Evolutionary conservation across 1,140 invertebrate genomes (phyloP), one percentile per base, ranked within the genome.

Genomic region (Mesaphorura yosii): DNA sequence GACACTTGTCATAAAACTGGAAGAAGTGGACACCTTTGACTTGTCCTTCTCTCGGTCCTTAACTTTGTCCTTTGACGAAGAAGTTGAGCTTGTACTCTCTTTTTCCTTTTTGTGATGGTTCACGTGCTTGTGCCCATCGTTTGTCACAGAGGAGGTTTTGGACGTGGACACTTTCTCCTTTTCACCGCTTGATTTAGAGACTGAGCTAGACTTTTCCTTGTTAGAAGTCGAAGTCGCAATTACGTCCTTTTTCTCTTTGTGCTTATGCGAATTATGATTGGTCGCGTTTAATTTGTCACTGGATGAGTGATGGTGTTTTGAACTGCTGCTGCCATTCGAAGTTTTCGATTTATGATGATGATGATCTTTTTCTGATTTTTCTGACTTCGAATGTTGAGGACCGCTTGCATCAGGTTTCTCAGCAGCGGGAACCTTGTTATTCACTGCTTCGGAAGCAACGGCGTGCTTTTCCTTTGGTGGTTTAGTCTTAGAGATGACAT

Each of bases 11-110:
- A 37, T 55, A 53, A 22, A 55, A 62, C 10, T 65, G 62, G 22
- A 58, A 34, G 14, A 46, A 45, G 34, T 51, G 50, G 31, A 19
- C 25, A 34, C 37, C 20, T 48, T 59, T 17, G 69, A 29, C 74
- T 70, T 54, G 62, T 48, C 47, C 51, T 27, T 61, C 61, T 56
- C 58, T 54, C 17, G 46, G 41, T 45, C 63, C 52, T 48, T 64
- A 53, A 31, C 60, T 38, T 45, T 54, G 42, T 25, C 58, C 47
- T 42, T 64, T 17, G 38, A 55, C 3, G 52, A 54, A 27, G 52
- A 48, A 12, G 34, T 52, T 47, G 42, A 7, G 7, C 19, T 27
- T n/a, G 10, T 40, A n/a, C 28, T 28, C 5, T 48, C 46, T 20
- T 48, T 27, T 22, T 53, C 31, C 12, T 26, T 22, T 25, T 53